Base-by-base conservation (phyloP, 2,797 vertebrate genomes). In the Pantherophis alleghaniensis region DNA sequence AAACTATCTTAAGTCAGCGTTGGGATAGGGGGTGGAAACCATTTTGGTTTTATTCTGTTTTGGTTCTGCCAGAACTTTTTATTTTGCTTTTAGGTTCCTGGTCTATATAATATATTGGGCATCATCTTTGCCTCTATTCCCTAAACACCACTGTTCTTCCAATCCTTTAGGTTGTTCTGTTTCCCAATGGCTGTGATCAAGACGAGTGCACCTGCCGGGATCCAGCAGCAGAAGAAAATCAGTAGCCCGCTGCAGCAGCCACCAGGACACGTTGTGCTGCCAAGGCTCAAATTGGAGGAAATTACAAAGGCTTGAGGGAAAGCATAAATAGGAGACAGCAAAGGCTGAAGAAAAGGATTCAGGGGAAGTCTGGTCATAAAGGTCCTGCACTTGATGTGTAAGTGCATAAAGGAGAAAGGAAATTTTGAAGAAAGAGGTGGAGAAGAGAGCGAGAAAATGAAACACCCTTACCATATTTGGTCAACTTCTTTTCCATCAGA, bases 181-280 rank as follows among this genome's bases (percentile, higher is more conserved):
- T 99, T 93, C 99, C 99, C 94, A 98, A 98, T 0, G 98, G 99
- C 97, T 99, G 99, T 89, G 98, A 99, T 95, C 98, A 98, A 95
- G 99, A 99, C 0, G 99, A 99, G 94, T 99, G 99, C 97, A 98
- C 98, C 12, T 99, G 99, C 97, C 98, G 98, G 0, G 99, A 99
- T 97, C 99, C 99, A 0, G 97, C 98, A 6, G 99, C 99, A 0
- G 99, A 99, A 96, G 99, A 99, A 98, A 99, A 99, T 97, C 98
- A 98, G 97, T 98, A 96, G 96, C 1, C 91, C 55, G 14, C 98
- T 98, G 97, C 98, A 96, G 95, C 1, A 3, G 90, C 92, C 56
- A 24, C 94, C 55, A 0, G 5, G 91, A 91, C 4, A 90, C 93
- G 86, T 92, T 95, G 69, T 96, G 37, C 93, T 2, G 42, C 94